Evolutionary conservation across 2,797 vertebrate species (phyloP), one percentile per base, ranked within the genome.

Genomic region (Trichosurus vulpecula): DNA sequence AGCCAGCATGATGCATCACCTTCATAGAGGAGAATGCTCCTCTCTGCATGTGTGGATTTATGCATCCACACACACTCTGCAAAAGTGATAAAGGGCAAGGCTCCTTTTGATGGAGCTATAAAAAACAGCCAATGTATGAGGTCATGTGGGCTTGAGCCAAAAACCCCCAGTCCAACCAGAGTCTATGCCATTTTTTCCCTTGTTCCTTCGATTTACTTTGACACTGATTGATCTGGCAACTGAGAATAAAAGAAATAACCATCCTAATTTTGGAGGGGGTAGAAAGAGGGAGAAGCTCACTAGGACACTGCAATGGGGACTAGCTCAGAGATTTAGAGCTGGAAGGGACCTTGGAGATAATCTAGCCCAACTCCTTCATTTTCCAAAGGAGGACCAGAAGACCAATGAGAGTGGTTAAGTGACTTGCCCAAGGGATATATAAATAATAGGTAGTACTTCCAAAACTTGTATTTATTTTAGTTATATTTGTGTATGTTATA

Each of bases 1-100:
- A 29, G 4, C 54, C 0, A 0, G 90, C 47, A 1, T 47, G 0
- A 11, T 56, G 35, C 2, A 1, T 0, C 22, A 6, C 8, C 31
- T 47, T 0, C 89, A 61, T 25, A 9, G 96, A 90, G 51, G 29
- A 52, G 91, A 90, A 94, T 91, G 90, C 4, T 0, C 19, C 54
- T 9, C 35, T 87, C 52, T 0, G 2, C 1, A 5, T 93, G 53
- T n/a, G 90, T 54, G 54, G 74, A 14, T 58, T n/a, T 31, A 5
- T 0, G 35, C 14, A 0, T 27, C 56, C 52, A 35, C 89, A 0
- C 4, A 6, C 29, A 6, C 51, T 35, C 52, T 54, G 52, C 90
- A 54, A 54, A 54, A 90, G 90, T 90, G 29, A 90, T 54, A 90
- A 52, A 90, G 90, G 52, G 30, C 90, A 90, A 52, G 90, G 13